A percentile compares a stretch with the other conserved stretches of the same genome.
Conservation (phyloP, 2,113 vertebrate species). For the Hirundichthys speculiger region DNA sequence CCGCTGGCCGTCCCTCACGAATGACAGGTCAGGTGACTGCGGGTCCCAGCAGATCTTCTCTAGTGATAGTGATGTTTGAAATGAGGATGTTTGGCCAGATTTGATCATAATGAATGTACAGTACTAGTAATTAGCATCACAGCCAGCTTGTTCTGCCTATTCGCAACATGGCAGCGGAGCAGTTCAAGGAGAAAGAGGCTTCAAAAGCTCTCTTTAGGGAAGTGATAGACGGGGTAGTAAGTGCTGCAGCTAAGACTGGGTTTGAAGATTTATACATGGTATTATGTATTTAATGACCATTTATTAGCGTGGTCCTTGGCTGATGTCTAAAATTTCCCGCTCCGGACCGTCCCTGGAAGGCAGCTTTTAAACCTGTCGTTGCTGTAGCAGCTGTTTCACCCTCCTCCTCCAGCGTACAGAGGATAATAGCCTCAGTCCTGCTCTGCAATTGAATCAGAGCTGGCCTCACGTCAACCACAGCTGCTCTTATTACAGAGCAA, state of each 20-base stretch:
- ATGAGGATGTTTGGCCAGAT: too few species aligned
- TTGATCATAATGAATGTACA: too few species aligned
- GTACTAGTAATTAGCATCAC: too few species aligned
- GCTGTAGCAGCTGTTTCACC: conserved; percentile 63
- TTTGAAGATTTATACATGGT: neutral
- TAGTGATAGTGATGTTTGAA: too few species aligned
- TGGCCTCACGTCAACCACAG: conserved; percentile 71
- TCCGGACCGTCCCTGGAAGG: conserved; percentile 6
- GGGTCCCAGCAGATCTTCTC: too few species aligned
- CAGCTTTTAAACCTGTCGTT: conserved; percentile 29
- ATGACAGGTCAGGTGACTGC: too few species aligned
- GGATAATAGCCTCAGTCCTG: conserved; percentile 73
- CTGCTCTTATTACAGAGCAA: conserved; percentile 77
- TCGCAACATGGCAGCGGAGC: too few species aligned
- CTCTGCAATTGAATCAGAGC: conserved; percentile 77
- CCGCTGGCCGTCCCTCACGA: too few species aligned
- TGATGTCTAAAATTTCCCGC: conserved; percentile 3
- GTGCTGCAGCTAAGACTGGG: neutral
- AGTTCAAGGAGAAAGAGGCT: too few species aligned
- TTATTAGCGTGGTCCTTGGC: neutral
- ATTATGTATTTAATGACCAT: neutral
- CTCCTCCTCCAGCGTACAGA: conserved; percentile 49
- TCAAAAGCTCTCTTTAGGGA: too few species aligned
- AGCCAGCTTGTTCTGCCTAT: too few species aligned
- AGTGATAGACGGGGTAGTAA: too few species aligned